Evolutionary conservation across 2,888 invertebrate species (phyloP).

Genomic region (Octodonta nipae): DNA sequence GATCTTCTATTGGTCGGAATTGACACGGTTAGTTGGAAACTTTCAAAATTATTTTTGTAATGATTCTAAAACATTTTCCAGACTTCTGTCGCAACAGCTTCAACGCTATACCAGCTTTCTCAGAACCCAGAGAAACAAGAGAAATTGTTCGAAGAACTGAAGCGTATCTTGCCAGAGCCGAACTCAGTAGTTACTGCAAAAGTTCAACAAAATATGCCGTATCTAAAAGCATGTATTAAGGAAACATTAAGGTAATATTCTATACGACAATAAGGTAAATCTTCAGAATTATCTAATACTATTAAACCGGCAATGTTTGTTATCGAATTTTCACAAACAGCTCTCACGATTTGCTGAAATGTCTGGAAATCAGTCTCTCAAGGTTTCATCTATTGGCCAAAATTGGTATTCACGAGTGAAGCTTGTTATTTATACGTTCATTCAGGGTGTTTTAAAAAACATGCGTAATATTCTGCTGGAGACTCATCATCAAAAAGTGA

Average conservation of each 20-base stretch:
- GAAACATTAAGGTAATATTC: constrained; percentile 54
- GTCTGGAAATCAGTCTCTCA: too few relatives aligned
- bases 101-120: constrained; percentile 61
- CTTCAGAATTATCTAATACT: too few relatives aligned
- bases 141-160: constrained; percentile 49
- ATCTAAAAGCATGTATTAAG: constrained; percentile 63
- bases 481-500: too few relatives aligned
- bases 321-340: too few relatives aligned
- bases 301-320: too few relatives aligned
- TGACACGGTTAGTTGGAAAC: constrained; percentile 47
- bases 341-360: too few relatives aligned
- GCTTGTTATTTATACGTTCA: too few relatives aligned
- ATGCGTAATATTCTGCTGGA: too few relatives aligned
- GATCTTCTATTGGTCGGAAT: constrained; percentile 70
- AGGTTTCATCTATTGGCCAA: too few relatives aligned
- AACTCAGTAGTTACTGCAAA: constrained; percentile 44
- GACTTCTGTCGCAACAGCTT: constrained; percentile 63
- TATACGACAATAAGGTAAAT: too few relatives aligned
- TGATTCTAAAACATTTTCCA: constrained; percentile 22
- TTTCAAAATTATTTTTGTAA: neutral
- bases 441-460: too few relatives aligned
- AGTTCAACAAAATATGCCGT: constrained; percentile 52
- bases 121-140: constrained; percentile 56
- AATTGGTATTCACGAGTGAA: too few relatives aligned
- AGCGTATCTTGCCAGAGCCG: constrained; percentile 40